Evolutionary conservation across 1,140 invertebrate species (phyloP).

Genomic region (Episyrphus balteatus): DNA sequence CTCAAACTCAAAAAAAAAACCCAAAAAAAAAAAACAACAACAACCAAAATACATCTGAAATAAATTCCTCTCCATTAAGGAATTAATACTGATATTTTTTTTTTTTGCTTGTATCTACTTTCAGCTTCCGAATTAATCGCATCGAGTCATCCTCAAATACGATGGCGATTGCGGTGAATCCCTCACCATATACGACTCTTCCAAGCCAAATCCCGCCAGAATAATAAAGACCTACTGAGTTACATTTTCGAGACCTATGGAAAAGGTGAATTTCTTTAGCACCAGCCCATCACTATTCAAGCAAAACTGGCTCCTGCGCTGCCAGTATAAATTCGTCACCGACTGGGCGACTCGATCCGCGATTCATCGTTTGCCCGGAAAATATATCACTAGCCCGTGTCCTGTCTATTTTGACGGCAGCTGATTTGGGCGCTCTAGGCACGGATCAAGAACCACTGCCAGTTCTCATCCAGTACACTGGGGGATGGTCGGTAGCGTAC

Average conservation of each 20-base stretch:
- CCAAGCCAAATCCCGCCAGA: slow-evolving; percentile 70
- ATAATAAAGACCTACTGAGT: slow-evolving; percentile 89
- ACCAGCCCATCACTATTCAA: slow-evolving; percentile 75
- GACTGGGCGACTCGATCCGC: slow-evolving; percentile 56
- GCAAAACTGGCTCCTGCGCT: slow-evolving; percentile 78
- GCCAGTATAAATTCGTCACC: slow-evolving; percentile 71
- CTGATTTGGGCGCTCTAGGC: slow-evolving; percentile 54
- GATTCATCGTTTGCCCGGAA: slow-evolving; percentile 68
- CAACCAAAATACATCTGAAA: too few relatives aligned
- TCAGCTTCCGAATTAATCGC: slow-evolving; percentile 76
- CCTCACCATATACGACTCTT: slow-evolving; percentile 73
- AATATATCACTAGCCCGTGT: slow-evolving; percentile 67
- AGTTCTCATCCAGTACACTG: slow-evolving; percentile 55
- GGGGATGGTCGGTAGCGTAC: slow-evolving; percentile 44
- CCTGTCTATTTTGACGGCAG: slow-evolving; percentile 61
- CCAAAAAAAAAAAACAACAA: too few relatives aligned
- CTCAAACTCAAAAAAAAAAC: too few relatives aligned
- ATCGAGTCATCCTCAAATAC: slow-evolving; percentile 78
- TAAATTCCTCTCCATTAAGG: too few relatives aligned
- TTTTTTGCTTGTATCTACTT: too few relatives aligned
- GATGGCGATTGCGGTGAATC: slow-evolving; percentile 82
- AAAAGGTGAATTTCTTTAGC: slow-evolving; percentile 83
- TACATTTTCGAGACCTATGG: slow-evolving; percentile 81
- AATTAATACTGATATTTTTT: background rate
- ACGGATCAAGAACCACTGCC: slow-evolving; percentile 47